A percentile compares a stretch with the other conserved stretches of the same genome.
These are phyloP conservation scores for Volucella bombylans DNA, from an alignment of 2,888 invertebrate species.

Conservation along the genomic window DNA sequence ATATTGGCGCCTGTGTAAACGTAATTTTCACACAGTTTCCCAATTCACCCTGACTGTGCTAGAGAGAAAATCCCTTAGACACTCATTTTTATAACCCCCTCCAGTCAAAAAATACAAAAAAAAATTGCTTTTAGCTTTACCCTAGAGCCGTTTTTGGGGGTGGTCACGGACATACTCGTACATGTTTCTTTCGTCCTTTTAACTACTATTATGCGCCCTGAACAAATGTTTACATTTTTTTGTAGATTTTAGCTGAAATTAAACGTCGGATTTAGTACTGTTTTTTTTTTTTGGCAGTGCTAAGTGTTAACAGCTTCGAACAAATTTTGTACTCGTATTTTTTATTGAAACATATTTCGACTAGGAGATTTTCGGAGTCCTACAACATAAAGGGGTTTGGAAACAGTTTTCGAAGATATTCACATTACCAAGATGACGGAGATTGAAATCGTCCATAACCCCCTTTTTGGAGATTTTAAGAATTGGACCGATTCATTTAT, in stretches of 20 bases:
- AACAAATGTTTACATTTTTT: slow-evolving; percentile 69
- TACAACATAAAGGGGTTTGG: not conserved
- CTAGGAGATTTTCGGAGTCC: no score
- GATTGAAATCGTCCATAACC: no score
- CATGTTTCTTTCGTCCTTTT: slow-evolving; percentile 5
- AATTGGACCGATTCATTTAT: slow-evolving; percentile 67
- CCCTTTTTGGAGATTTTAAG: slow-evolving; percentile 26
- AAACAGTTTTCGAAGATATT: not conserved
- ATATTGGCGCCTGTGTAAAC: slow-evolving; percentile 82
- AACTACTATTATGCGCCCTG: slow-evolving; percentile 52
- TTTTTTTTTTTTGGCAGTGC: not conserved
- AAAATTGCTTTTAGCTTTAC: slow-evolving; percentile 30
- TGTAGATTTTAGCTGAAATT: slow-evolving; percentile 57
- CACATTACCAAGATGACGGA: no score
- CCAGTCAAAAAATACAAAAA: not conserved
- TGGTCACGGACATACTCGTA: not conserved
- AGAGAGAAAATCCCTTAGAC: slow-evolving; percentile 67
- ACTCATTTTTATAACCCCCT: slow-evolving; percentile 54
- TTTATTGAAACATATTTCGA: slow-evolving; percentile 45
- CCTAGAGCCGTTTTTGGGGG: not conserved
- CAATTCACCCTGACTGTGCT: slow-evolving; percentile 46
- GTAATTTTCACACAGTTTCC: slow-evolving; percentile 79
- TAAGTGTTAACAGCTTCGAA: not conserved
- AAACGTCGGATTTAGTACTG: slow-evolving; percentile 42
- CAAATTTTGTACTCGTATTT: slow-evolving; percentile 7